phyloP scores from a whole-genome alignment of 2,113 vertebrate genomes.

The Trochalopteron elliotii region DNA sequence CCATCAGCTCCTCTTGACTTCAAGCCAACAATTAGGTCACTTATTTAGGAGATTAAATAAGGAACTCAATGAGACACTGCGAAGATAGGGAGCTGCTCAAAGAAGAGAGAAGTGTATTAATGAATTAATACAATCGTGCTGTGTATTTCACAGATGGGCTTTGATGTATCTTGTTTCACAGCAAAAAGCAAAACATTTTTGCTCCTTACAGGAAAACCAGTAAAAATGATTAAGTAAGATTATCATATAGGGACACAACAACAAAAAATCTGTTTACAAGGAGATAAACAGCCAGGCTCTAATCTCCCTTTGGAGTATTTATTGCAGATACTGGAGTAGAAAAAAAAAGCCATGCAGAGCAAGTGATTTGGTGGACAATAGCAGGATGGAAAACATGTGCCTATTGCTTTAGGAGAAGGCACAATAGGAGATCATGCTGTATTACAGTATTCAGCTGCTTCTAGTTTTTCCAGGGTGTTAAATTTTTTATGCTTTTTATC shows the following conservation, averaged over 20 bases:
- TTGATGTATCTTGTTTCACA: background rate
- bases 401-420: background rate
- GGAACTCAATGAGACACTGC: background rate
- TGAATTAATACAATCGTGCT: background rate
- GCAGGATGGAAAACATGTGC: background rate
- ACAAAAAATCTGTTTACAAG: background rate
- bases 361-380: background rate
- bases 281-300: background rate
- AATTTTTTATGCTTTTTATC: background rate
- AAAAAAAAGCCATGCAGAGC: background rate
- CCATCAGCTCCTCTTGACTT: background rate
- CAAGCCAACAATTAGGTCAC: slow-evolving; percentile 30
- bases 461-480: background rate
- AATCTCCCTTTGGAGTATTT: background rate
- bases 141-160: slow-evolving; percentile 6
- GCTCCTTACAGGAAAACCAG: background rate
- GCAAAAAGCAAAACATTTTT: background rate
- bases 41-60: slow-evolving; percentile 32
- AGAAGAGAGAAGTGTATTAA: background rate
- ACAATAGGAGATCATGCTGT: background rate
- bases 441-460: background rate
- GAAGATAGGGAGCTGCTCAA: background rate
- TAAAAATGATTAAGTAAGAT: background rate
- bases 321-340: background rate
- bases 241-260: background rate